Evolutionary conservation across 64 coral and sea anemone species (phyloP), one percentile per base, ranked within the genome.

Genomic region (Trachythela sp.): DNA sequence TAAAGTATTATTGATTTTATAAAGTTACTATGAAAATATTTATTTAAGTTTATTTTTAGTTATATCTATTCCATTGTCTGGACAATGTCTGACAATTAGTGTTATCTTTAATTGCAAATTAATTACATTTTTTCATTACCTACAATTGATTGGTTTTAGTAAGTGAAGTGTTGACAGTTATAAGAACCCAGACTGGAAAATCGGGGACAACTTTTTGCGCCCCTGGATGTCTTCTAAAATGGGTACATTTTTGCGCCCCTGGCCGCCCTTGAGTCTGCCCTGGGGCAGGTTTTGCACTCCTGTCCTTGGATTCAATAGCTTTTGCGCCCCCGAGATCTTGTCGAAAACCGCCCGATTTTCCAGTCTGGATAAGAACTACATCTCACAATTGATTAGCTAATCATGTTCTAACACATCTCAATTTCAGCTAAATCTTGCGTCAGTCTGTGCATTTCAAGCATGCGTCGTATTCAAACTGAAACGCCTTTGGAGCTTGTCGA

Each of bases 401-500:
- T 45, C 42, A 45, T 45, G 42, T 45, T 45, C 11, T 6, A 45
- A 45, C 4, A 45, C 42, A 45, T 45, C 42, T 35, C 8, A 17
- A 34, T 30, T 80, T 15, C 34, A 97, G 95, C 90, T 50, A 97
- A 97, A 50, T 92, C 90, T 2, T 99, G 96, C 54, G 88, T 99
- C 89, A 80, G 80, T 17, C 93, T 94, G 15, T 99, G 96, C 48
- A 50, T 99, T 5, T 89, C 92, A 87, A 99, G 92, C 84, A 99
- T 99, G 96, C 77, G 89, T 14, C 48, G 75, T 89, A 93, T 99
- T 31, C 93, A 95, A 31, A 39, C 85, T 40, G 84, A 91, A 2
- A 93, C 91, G 41, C 96, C 96, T 36, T 4, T 99, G 34, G 96
- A 99, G 75, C 84, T 99, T 9, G 91, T 99, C 39, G 93, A 99